phyloP scores from a whole-genome alignment of 2,113 vertebrate genomes.

The Elanus axillaris region DNA sequence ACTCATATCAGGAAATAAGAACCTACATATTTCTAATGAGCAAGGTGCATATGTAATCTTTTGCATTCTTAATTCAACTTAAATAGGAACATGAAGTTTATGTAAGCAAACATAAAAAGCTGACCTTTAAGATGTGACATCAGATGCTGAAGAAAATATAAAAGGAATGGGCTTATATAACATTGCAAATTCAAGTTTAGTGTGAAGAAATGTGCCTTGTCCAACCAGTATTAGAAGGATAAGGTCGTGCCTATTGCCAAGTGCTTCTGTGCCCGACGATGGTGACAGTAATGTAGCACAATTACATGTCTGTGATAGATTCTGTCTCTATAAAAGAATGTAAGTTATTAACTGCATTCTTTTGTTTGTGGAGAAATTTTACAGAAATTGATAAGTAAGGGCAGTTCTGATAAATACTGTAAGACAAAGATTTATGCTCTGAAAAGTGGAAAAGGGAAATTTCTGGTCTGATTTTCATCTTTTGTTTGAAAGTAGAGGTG shows the following conservation, averaged over 20 bases:
- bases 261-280: neutral
- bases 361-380: neutral
- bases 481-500: neutral
- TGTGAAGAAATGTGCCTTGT: neutral
- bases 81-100: neutral
- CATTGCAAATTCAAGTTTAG: neutral
- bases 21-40: neutral
- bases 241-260: neutral
- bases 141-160: neutral
- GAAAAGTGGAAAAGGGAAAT: neutral
- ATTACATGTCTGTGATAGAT: rapidly evolving
- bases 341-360: neutral
- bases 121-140: neutral
- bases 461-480: neutral
- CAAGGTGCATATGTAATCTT: neutral
- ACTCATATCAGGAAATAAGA: neutral
- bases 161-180: neutral
- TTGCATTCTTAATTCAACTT: neutral
- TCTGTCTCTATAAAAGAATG: neutral
- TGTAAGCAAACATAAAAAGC: neutral
- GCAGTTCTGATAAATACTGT: neutral
- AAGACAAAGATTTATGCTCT: neutral
- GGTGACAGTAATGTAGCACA: neutral
- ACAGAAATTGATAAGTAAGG: neutral
- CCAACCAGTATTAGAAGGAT: neutral